Evolutionary conservation across 2,113 vertebrate species (phyloP).

Genomic region (Callipepla californica): DNA sequence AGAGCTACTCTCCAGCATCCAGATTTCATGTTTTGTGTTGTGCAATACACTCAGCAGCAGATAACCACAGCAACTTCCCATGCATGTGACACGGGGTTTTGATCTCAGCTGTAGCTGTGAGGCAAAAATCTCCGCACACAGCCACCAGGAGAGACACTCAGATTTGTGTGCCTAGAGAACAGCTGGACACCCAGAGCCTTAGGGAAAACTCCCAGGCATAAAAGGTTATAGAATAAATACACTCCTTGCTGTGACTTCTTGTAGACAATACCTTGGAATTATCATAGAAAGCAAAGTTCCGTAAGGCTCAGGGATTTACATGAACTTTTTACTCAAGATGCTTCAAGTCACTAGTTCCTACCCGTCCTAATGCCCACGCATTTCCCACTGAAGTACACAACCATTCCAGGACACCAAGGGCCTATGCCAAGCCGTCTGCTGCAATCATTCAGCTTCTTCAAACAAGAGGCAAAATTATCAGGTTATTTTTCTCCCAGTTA

Average conservation of each 20-base stretch:
- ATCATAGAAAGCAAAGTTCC: accelerated
- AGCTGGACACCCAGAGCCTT: neutral
- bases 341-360: neutral
- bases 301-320: neutral
- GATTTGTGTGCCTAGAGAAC: neutral
- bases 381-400: neutral
- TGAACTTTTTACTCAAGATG: neutral
- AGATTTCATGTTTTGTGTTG: constrained; percentile 10
- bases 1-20: constrained; percentile 23
- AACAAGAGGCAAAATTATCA: neutral
- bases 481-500: accelerated
- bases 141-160: neutral
- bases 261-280: neutral
- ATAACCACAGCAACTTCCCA: neutral
- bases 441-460: neutral
- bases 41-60: neutral
- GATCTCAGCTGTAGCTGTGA: neutral
- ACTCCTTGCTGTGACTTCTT: neutral
- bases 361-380: neutral
- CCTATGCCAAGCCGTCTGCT: neutral
- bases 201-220: neutral
- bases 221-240: neutral
- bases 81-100: neutral
- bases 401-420: neutral
- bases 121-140: neutral